A percentile compares a stretch with the other conserved stretches of the same genome.
These are phyloP conservation scores for Archips crataeganus DNA, from an alignment of 2,888 invertebrate genomes.

Conservation along the genomic window DNA sequence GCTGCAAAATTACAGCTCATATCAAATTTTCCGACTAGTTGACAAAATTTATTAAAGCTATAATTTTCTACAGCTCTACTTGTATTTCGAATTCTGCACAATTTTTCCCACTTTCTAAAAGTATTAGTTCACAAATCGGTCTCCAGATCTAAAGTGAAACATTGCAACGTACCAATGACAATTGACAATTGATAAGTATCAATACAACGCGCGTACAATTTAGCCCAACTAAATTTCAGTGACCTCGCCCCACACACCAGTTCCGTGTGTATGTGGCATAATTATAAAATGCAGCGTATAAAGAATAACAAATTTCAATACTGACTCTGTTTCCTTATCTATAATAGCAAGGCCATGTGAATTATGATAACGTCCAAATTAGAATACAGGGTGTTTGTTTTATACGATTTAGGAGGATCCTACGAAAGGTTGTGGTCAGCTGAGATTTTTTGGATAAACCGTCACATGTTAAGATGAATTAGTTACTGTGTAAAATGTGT, in stretches of 20 bases:
- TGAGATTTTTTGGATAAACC: background rate
- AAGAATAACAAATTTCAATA: slow-evolving; percentile 45
- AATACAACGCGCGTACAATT: slow-evolving; percentile 48
- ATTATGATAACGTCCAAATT: slow-evolving; percentile 75
- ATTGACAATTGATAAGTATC: slow-evolving; percentile 47
- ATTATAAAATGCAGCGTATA: slow-evolving; percentile 40
- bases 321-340: slow-evolving; percentile 64
- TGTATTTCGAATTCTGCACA: too few relatives aligned
- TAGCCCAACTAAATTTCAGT: slow-evolving; percentile 46
- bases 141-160: slow-evolving; percentile 6
- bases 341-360: slow-evolving; percentile 72
- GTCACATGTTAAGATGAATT: too few relatives aligned
- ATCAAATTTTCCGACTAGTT: too few relatives aligned
- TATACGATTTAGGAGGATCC: slow-evolving; percentile 1
- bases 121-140: background rate
- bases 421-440: background rate
- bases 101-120: too few relatives aligned
- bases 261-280: slow-evolving; percentile 46
- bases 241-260: slow-evolving; percentile 51
- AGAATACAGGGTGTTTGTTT: slow-evolving; percentile 69
- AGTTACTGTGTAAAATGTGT: too few relatives aligned
- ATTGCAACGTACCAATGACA: slow-evolving; percentile 47
- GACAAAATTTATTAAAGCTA: too few relatives aligned
- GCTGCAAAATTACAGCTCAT: too few relatives aligned
- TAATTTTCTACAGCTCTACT: too few relatives aligned